A percentile compares a stretch with the other conserved stretches of the same genome.
phyloP scores from a whole-genome alignment of 2,888 invertebrate genomes.

The Lasioglossum vierecki region DNA sequence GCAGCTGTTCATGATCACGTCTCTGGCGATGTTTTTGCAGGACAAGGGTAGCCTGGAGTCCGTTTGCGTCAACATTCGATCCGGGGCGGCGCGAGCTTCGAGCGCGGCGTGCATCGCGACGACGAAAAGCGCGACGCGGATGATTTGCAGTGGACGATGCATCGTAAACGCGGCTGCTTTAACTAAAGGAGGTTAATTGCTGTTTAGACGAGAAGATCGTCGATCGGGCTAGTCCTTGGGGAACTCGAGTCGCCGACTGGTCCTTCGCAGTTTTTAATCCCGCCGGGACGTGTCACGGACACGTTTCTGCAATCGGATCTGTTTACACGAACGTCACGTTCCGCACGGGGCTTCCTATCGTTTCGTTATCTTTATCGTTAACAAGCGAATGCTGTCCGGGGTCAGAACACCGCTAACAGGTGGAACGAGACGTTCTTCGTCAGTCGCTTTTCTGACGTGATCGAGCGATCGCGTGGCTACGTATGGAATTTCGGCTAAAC shows the following conservation, averaged over 20 bases:
- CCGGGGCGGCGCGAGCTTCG: not conserved
- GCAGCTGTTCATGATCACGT: slow-evolving; percentile 48
- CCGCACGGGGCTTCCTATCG: not conserved
- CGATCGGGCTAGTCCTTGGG: slow-evolving; percentile 28
- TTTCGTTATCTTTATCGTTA: not conserved
- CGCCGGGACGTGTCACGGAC: slow-evolving; percentile 61
- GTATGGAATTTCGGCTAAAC: not conserved
- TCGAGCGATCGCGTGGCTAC: not conserved
- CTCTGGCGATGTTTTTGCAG: slow-evolving; percentile 41
- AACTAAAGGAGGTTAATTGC: not conserved
- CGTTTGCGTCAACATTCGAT: not conserved
- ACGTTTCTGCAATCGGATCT: slow-evolving; percentile 56
- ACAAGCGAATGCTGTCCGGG: not conserved
- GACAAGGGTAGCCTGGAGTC: not conserved
- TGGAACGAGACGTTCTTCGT: not conserved
- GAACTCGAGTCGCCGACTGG: slow-evolving; percentile 36
- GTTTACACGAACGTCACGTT: slow-evolving; percentile 45
- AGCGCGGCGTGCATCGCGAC: not conserved
- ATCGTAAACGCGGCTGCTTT: slow-evolving; percentile 4
- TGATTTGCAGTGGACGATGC: slow-evolving; percentile 8
- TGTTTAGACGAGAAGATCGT: slow-evolving; percentile 14
- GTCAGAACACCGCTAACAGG: not conserved
- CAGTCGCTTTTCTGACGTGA: not conserved
- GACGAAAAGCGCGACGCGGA: slow-evolving; percentile 22
- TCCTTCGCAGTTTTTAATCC: slow-evolving; percentile 67